A percentile compares a stretch with the other conserved stretches of the same genome.
Evolutionary conservation across 2,113 vertebrate genomes (phyloP).

Genomic region (Centropus unirufus): DNA sequence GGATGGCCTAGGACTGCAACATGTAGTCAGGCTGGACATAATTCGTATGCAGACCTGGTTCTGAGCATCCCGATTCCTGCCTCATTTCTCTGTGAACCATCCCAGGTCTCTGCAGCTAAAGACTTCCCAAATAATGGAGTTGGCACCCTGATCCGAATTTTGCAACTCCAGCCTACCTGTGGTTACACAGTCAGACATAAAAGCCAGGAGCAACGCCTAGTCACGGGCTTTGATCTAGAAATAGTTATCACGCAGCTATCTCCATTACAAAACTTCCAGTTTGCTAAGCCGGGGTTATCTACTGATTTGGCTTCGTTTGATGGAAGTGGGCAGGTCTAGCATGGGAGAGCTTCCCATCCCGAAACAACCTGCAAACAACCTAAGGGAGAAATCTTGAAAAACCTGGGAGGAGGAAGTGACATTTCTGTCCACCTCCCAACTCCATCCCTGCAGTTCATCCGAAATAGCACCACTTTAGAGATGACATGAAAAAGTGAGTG

Average conservation of each 20-base stretch:
- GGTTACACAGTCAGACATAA: slow-evolving; percentile 51
- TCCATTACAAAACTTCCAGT: slow-evolving; percentile 66
- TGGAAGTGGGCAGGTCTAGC: slow-evolving; percentile 34
- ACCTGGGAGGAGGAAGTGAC: neutral
- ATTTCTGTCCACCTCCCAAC: neutral
- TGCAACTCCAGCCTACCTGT: slow-evolving; percentile 54
- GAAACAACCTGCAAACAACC: neutral
- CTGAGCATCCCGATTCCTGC: neutral
- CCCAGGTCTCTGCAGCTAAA: neutral
- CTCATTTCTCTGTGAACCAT: neutral
- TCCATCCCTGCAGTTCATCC: neutral
- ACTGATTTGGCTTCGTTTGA: slow-evolving; percentile 39
- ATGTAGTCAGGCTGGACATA: neutral
- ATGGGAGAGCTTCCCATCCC: slow-evolving; percentile 6
- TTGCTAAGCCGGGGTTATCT: slow-evolving; percentile 54
- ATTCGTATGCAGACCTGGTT: neutral
- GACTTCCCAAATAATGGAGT: neutral
- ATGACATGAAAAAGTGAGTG: neutral
- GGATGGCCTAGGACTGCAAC: neutral
- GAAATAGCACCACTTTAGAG: neutral
- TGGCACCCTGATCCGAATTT: slow-evolving; percentile 57
- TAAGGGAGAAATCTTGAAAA: slow-evolving; percentile 43
- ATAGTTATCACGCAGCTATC: slow-evolving; percentile 66
- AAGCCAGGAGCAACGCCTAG: slow-evolving; percentile 53
- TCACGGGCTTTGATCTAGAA: slow-evolving; percentile 62